Conservation (phyloP, 1,140 invertebrate genomes). For the Drosophila repletoides region DNA sequence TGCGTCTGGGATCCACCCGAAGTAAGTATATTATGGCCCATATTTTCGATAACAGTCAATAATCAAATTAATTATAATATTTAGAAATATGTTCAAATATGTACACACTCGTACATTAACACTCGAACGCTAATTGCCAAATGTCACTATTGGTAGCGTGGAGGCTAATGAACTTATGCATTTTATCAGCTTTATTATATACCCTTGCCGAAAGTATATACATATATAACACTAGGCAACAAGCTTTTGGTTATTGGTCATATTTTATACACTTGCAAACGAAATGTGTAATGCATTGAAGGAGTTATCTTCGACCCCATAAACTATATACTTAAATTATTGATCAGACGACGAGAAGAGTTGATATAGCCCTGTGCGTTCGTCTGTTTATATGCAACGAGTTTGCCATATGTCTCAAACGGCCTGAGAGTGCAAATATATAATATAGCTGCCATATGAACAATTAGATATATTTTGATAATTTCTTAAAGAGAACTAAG, state of each 20-base stretch:
- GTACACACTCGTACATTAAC: constrained; percentile 16
- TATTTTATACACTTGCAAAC: too few species aligned
- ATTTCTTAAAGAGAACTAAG: too few species aligned
- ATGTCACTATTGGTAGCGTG: constrained; percentile 5
- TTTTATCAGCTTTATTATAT: constrained; percentile 14
- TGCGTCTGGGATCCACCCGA: constrained; percentile 98
- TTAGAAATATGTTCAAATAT: constrained; percentile 18
- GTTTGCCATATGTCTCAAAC: too few species aligned
- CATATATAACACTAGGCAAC: background rate
- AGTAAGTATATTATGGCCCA: constrained; percentile 81
- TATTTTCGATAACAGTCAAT: constrained; percentile 10
- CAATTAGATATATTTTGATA: too few species aligned
- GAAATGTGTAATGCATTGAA: too few species aligned
- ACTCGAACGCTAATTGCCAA: constrained; percentile 27
- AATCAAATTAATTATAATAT: constrained; percentile 29
- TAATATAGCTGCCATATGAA: too few species aligned
- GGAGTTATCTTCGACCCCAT: too few species aligned
- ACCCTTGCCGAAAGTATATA: background rate
- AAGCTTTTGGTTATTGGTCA: background rate
- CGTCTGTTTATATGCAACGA: too few species aligned
- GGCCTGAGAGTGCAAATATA: too few species aligned
- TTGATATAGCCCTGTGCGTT: too few species aligned
- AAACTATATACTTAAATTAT: too few species aligned
- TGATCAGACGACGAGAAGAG: too few species aligned
- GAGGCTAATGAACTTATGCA: constrained; percentile 26